Base-by-base conservation (phyloP, 2,888 invertebrate genomes). In the Rhaphigaster nebulosa region DNA sequence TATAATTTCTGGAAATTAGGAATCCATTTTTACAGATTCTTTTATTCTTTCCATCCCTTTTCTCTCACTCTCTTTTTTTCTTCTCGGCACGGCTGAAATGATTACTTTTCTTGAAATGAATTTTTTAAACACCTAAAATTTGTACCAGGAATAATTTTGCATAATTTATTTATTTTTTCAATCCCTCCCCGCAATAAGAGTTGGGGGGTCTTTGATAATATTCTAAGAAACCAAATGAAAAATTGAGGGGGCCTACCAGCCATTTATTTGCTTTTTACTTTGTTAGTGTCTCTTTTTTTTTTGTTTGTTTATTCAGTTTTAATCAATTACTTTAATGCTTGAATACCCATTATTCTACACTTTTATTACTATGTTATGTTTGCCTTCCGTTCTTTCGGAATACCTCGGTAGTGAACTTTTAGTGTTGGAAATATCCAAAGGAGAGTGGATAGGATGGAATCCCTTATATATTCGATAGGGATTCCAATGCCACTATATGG, bases 41-140 rank as follows among this genome's bases (percentile, higher is more conserved):
- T 50, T 84, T 45, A 12, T 80, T 80, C 29, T 41, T 80, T 26
- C 15, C 29, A 15, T 65, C 18, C 29, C 65, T 76, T 76, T 38
- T 38, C 38, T 20, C 38, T 0, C 8, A 1, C 12, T 41, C 34
- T 26, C 15, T 41, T 41, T 80, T 26, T 80, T 41, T 41, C 29
- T 41, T 41, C 29, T 26, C 38, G 41, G 41, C 26, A 41, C 0
- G 45, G 45, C n/a, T 84, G 84, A 84, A 50, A 84, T 38, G 41
- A 45, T 84, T 84, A 84, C 84, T 45, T 84, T 84, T n/a, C 38
- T 84, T 84, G 26, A 50, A 84, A 84, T 84, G 45, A 84, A 45
- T 84, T 84, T 84, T 84, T 84, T 50, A 45, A 84, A 84, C 34
- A 76, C 84, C 84, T 84, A 13, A 84, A 84, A 84, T 76, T 76